Base-by-base conservation (phyloP, 2,113 vertebrate species). In the human (Homo sapiens) region DNA sequence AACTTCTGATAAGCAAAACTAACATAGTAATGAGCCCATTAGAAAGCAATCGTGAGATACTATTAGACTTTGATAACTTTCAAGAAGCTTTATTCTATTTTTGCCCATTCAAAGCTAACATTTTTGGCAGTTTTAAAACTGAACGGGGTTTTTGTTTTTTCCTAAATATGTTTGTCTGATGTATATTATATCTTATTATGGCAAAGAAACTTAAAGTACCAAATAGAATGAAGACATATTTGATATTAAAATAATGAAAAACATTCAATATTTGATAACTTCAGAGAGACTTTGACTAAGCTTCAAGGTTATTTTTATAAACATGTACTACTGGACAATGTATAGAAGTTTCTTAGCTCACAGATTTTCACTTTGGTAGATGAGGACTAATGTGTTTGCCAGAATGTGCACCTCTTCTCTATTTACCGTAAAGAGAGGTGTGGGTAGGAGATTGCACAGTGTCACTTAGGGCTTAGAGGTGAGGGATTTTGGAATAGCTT, bases 231-330 rank as follows among this genome's bases (percentile, higher is more conserved):
- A 93, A 80, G 30, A 38, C 2, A 81, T 84, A 61, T 57, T 81
- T 78, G 23, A 32, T 59, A 38, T 73, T 93, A 92, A 98, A 90
- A 57, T 93, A 61, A 61, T 75, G 61, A 64, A 93, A 64, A 80
- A 18, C 23, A 78, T 22, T 91, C 12, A 57, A 17, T 81, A 81
- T 76, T 85, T 84, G 50, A 50, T 90, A 55, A 76, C 43, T 84
- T 25, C 61, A 84, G 40, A 76, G 35, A 32, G 40, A 70, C 18
- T 68, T 96, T 79, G 57, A 75, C 35, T 73, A 17, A 52, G 9
- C 8, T 4, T 83, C 22, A 66, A 73, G 48, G 12, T 94, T 64
- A 40, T 38, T 90, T 73, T 80, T 68, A 45, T 59, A 45, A 73
- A 87, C 61, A 25, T 55, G 18, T 76, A 20, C 43, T 52, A 25